These are phyloP conservation scores for Danio choprae DNA, from an alignment of 2,797 vertebrate species.

Conservation along the genomic window DNA sequence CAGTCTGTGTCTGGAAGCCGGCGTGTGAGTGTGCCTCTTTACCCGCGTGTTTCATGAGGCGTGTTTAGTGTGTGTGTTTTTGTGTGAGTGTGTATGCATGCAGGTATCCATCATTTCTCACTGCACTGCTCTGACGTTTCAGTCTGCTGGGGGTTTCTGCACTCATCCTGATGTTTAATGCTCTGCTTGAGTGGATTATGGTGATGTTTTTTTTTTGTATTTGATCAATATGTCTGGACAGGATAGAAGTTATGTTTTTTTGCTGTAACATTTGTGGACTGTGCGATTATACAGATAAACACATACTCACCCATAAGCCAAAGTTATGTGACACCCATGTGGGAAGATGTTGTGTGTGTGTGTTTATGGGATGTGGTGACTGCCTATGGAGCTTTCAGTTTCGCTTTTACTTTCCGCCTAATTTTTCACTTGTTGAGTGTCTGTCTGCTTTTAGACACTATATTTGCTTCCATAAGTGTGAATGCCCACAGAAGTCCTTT, in stretches of 20 bases:
- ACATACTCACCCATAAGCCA: conserved; percentile 10
- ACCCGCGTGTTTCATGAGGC: conserved; percentile 56
- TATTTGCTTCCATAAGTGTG: background rate
- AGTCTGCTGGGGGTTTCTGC: conserved; percentile 36
- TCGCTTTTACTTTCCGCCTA: conserved; percentile 18
- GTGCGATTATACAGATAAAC: conserved; percentile 10
- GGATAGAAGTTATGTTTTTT: background rate
- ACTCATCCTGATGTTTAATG: conserved; percentile 27
- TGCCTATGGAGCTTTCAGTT: conserved; percentile 4
- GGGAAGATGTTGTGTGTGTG: conserved; percentile 3
- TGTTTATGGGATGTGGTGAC: background rate
- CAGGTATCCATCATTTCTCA: conserved; percentile 44
- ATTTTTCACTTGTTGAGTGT: background rate
- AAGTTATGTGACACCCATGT: conserved; percentile 16
- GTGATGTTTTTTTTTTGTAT: background rate
- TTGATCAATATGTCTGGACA: background rate
- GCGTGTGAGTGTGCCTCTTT: conserved; percentile 50
- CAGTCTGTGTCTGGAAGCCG: conserved; percentile 47
- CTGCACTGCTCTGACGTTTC: conserved; percentile 37
- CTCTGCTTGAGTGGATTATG: conserved; percentile 28
- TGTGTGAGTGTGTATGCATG: conserved; percentile 39
- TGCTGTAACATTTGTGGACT: background rate
- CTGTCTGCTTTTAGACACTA: background rate
- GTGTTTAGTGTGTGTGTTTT: conserved; percentile 23
- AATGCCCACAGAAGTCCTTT: background rate